phyloP scores from a whole-genome alignment of 2,888 invertebrate genomes.

The Agonopterix subpropinquella region DNA sequence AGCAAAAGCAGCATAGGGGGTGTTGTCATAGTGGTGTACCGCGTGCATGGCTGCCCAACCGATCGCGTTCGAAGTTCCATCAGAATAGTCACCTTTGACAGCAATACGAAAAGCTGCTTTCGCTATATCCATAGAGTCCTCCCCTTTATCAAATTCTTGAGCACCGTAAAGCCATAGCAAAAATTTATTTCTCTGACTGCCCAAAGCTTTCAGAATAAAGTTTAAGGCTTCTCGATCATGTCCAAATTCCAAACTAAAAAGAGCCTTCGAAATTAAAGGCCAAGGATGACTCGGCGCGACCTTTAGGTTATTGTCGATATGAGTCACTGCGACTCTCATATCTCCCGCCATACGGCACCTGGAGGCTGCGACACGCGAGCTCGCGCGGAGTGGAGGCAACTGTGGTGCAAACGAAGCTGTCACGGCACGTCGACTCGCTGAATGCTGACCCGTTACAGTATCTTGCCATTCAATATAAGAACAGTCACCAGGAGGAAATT shows the following conservation, averaged over 20 bases:
- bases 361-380: slow-evolving; percentile 36
- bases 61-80: slow-evolving; percentile 54
- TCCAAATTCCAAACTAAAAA: slow-evolving; percentile 49
- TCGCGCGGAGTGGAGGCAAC: slow-evolving; percentile 31
- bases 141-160: slow-evolving; percentile 42
- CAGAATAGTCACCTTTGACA: slow-evolving; percentile 50
- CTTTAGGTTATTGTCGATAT: slow-evolving; percentile 34
- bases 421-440: slow-evolving; percentile 54
- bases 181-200: slow-evolving; percentile 44
- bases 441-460: slow-evolving; percentile 54
- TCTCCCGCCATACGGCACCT: slow-evolving; percentile 49
- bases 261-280: slow-evolving; percentile 40
- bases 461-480: slow-evolving; percentile 53
- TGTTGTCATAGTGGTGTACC: slow-evolving; percentile 39
- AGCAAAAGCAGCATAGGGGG: slow-evolving; percentile 44
- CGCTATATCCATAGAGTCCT: slow-evolving; percentile 27
- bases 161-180: slow-evolving; percentile 56
- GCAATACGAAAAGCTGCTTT: slow-evolving; percentile 54
- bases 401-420: slow-evolving; percentile 60
- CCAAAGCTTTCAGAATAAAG: slow-evolving; percentile 41
- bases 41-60: slow-evolving; percentile 63
- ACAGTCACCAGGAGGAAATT: slow-evolving; percentile 48
- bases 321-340: slow-evolving; percentile 34
- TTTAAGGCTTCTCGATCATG: slow-evolving; percentile 37
- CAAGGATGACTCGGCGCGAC: slow-evolving; percentile 36